A percentile compares a stretch with the other conserved stretches of the same genome.
Conservation (phyloP, 1,140 invertebrate genomes). For the Augochlora pura region DNA sequence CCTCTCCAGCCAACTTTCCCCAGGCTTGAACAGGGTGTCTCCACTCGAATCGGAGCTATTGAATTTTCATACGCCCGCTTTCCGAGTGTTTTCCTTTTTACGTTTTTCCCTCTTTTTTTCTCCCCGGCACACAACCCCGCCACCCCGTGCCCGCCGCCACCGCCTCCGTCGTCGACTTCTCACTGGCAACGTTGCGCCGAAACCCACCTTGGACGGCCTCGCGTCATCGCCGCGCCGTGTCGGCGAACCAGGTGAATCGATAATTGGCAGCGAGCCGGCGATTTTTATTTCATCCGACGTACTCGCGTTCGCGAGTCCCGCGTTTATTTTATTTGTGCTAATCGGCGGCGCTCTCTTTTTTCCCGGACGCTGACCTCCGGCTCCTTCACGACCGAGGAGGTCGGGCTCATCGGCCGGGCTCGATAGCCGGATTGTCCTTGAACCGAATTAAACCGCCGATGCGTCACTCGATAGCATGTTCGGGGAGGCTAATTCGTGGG, state of each 20-base stretch:
- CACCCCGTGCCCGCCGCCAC: no score
- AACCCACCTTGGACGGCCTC: not conserved
- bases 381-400: no score
- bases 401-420: no score
- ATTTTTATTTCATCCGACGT: not conserved
- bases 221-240: not conserved
- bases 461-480: no score
- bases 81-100: not conserved
- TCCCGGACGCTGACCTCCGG: no score
- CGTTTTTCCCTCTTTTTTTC: no score
- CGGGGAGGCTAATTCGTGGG: no score
- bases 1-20: constrained; percentile 48
- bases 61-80: constrained; percentile 51
- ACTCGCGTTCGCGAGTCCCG: not conserved
- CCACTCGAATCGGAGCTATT: constrained; percentile 40
- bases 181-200: not conserved
- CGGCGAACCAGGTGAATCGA: constrained; percentile 9
- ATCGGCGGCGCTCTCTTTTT: no score
- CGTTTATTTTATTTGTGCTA: not conserved
- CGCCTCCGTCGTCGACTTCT: not conserved
- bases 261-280: not conserved
- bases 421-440: no score
- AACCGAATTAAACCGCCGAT: no score
- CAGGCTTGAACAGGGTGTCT: constrained; percentile 27
- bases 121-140: no score